Evolutionary conservation across 2,113 vertebrate species (phyloP), one percentile per base, ranked within the genome.

Genomic region (Dissostichus mawsoni): DNA sequence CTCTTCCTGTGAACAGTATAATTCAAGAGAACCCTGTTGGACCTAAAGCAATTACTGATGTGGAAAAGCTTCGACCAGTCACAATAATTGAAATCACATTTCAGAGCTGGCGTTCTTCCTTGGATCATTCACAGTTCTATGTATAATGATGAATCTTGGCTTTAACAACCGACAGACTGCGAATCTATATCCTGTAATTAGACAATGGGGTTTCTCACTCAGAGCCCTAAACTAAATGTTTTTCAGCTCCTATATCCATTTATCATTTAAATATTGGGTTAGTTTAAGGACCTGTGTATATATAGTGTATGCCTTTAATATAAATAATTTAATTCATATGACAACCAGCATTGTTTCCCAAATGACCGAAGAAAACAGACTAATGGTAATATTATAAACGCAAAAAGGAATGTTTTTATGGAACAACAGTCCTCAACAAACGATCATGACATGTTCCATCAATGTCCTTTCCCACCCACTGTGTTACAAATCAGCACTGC

Each of bases 21-120:
- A 51, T 75, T 89, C 79, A 76, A 64, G 44, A 65, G 71, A 69
- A 76, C 58, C 80, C 81, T 82, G 57, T 69, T 56, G 57, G 75
- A 85, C 66, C 51, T 84, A 85, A 89, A 89, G 81, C 90, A 92
- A 90, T 89, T 86, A 87, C 85, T 85, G 53, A 91, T 79, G 89
- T 89, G 89, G 69, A 88, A 87, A 90, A 81, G 62, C 56, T 78
- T 64, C 23, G 61, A 82, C 69, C 74, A 45, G 33, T 57, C 77
- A n/a, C 51, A 48, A 84, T 89, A 76, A 91, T 85, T 81, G 83
- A 91, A 88, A 88, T 89, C 67, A 59, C 55, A 70, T 81, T 80
- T 74, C 48, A 81, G 86, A 69, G 71, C 45, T 74, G 81, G 67
- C 10, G 44, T 57, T 68, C 89, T 83, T 23, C 25, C 56, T 79